Percentiles rank a stretch among this genome's conserved stretches.
Evolutionary conservation across 2,888 invertebrate species (phyloP).

Genomic region (Dioctria rufipes): DNA sequence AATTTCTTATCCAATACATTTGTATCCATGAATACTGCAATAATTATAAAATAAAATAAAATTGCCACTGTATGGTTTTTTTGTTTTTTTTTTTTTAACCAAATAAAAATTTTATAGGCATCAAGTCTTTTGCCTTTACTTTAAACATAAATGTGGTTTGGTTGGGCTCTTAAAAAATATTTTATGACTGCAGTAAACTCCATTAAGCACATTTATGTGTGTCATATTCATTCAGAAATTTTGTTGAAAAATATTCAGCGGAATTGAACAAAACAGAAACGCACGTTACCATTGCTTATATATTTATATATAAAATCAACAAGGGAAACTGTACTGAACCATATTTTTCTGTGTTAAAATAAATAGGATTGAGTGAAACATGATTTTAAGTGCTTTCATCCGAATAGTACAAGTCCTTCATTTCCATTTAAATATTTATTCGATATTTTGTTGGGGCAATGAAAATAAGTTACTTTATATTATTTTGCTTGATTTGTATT

Average conservation of each 20-base stretch:
- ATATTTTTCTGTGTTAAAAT: constrained; percentile 25
- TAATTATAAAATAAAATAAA: too few relatives aligned
- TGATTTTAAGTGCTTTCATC: constrained; percentile 23
- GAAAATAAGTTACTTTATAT: not conserved
- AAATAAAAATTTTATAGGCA: too few relatives aligned
- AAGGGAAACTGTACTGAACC: too few relatives aligned
- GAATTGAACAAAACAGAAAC: not conserved
- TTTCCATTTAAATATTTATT: constrained; percentile 37
- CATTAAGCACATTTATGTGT: constrained; percentile 41
- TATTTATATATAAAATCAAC: not conserved
- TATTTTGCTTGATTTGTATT: not conserved
- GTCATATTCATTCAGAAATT: constrained; percentile 23
- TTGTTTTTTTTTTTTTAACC: too few relatives aligned
- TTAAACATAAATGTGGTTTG: not conserved
- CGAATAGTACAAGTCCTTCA: constrained; percentile 35
- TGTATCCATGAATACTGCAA: too few relatives aligned
- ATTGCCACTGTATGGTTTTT: too few relatives aligned
- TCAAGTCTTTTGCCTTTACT: constrained; percentile 12
- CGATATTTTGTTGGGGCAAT: constrained; percentile 6
- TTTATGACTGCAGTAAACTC: constrained; percentile 44
- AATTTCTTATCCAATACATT: too few relatives aligned
- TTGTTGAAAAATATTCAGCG: not conserved
- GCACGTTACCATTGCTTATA: not conserved
- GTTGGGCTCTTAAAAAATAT: constrained; percentile 28
- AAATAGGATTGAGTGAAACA: constrained; percentile 34